Evolutionary conservation across 2,113 vertebrate genomes (phyloP).

Genomic region (Tretioscincus oriximinensis): DNA sequence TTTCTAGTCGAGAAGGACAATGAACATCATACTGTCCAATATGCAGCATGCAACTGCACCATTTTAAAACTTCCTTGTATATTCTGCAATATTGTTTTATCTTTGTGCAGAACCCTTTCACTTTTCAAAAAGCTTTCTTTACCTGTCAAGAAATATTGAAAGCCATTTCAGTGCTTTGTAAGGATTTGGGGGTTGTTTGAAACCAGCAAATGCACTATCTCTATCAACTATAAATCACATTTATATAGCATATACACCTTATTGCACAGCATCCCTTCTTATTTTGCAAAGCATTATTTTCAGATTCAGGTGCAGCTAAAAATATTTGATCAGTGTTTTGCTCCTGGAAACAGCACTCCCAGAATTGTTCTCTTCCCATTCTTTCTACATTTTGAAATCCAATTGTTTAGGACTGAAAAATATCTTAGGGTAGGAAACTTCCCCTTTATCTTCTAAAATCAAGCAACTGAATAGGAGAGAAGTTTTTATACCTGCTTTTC

Average conservation of each 20-base stretch:
- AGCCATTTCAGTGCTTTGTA: not conserved
- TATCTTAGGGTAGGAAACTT: no score
- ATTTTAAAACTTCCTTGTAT: not conserved
- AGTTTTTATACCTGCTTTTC: no score
- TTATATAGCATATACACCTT: not conserved
- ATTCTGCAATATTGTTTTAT: not conserved
- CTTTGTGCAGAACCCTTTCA: rapidly evolving
- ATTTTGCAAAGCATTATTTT: not conserved
- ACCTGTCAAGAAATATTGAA: not conserved
- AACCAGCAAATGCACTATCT: not conserved
- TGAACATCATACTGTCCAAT: rapidly evolving
- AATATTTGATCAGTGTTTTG: not conserved
- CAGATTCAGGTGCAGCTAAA: not conserved
- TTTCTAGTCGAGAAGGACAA: not conserved
- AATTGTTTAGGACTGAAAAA: no score
- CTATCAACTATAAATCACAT: not conserved
- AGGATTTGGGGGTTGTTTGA: not conserved
- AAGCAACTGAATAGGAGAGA: no score
- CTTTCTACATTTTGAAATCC: not conserved
- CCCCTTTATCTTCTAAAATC: no score
- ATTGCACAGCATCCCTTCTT: not conserved
- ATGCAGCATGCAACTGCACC: not conserved
- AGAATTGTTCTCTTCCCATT: not conserved
- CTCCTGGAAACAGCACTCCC: not conserved
- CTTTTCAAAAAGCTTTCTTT: not conserved